Conservation (phyloP, 1,140 invertebrate genomes). For the Drosophila subobscura region DNA sequence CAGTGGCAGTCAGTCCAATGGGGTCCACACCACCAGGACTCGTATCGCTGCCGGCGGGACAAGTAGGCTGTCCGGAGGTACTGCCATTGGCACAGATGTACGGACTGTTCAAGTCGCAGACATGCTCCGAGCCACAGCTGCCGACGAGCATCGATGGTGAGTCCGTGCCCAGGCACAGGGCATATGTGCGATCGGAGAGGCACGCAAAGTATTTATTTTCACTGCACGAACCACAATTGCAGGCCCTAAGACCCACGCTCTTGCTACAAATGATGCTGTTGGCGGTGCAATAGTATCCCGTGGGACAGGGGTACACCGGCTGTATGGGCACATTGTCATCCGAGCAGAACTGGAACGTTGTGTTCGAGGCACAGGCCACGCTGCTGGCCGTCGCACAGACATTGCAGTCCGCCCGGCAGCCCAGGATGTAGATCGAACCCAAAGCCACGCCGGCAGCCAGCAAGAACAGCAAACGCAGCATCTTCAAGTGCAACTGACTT, state of each 20-base stretch:
- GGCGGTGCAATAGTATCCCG: conserved; percentile 41
- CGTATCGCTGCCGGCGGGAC: background rate
- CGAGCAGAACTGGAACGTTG: conserved; percentile 42
- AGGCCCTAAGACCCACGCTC: conserved; percentile 13
- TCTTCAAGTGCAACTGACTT: conserved; percentile 37
- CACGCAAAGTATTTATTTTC: conserved; percentile 37
- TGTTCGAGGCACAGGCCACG: conserved; percentile 50
- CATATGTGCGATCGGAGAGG: conserved; percentile 23
- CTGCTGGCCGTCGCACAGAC: conserved; percentile 13
- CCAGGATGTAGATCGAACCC: conserved; percentile 6
- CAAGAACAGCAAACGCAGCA: conserved; percentile 35
- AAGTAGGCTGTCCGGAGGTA: conserved; percentile 23
- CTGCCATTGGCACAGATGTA: conserved; percentile 41
- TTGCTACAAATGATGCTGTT: conserved; percentile 18
- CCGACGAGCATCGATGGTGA: conserved; percentile 3
- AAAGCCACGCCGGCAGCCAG: conserved; percentile 16
- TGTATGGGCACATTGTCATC: conserved; percentile 7
- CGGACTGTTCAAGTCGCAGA: conserved; percentile 34
- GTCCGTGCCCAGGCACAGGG: conserved; percentile 43
- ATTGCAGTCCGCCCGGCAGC: conserved; percentile 41
- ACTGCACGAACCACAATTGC: conserved; percentile 42
- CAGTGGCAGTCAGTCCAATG: conserved; percentile 20
- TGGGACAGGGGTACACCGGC: conserved; percentile 27
- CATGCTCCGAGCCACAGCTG: conserved; percentile 16
- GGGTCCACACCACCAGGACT: conserved; percentile 3